Evolutionary conservation across 2,888 invertebrate genomes (phyloP).

Genomic region (Spodoptera picta): DNA sequence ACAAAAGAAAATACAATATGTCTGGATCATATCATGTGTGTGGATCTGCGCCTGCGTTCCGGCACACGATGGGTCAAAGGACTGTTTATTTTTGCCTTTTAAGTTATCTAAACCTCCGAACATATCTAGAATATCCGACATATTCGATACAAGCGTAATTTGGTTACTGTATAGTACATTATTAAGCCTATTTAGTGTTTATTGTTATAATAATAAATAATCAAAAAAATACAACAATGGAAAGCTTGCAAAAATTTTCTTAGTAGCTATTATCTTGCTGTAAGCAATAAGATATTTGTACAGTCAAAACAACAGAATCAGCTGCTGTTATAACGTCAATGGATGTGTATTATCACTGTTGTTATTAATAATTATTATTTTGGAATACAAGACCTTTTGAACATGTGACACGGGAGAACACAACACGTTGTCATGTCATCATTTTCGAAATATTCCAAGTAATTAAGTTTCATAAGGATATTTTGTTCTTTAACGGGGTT

Average conservation of each 20-base stretch:
- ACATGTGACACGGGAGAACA: slow-evolving; percentile 32
- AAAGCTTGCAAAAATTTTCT: background rate
- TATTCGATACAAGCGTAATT: too few relatives aligned
- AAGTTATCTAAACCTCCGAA: too few relatives aligned
- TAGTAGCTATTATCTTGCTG: slow-evolving; percentile 14
- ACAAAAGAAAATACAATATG: too few relatives aligned
- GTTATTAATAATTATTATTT: slow-evolving; percentile 41
- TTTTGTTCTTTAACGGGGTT: slow-evolving; percentile 2
- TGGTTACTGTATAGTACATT: too few relatives aligned
- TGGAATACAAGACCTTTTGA: slow-evolving; percentile 38
- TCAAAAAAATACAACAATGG: slow-evolving; percentile 9
- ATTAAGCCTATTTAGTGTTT: too few relatives aligned
- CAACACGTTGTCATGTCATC: slow-evolving; percentile 14
- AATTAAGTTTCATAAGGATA: background rate
- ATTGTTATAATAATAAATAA: too few relatives aligned
- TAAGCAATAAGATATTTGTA: slow-evolving; percentile 8
- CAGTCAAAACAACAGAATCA: slow-evolving; percentile 21
- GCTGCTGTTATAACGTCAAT: slow-evolving; percentile 40
- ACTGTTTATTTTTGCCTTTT: too few relatives aligned
- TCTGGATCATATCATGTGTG: too few relatives aligned
- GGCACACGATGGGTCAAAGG: too few relatives aligned
- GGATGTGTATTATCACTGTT: slow-evolving; percentile 34
- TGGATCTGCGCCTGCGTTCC: too few relatives aligned
- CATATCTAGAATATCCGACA: too few relatives aligned
- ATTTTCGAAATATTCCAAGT: slow-evolving; percentile 10